Conservation (phyloP, 2,888 invertebrate genomes). For the Calliphora vomitoria region DNA sequence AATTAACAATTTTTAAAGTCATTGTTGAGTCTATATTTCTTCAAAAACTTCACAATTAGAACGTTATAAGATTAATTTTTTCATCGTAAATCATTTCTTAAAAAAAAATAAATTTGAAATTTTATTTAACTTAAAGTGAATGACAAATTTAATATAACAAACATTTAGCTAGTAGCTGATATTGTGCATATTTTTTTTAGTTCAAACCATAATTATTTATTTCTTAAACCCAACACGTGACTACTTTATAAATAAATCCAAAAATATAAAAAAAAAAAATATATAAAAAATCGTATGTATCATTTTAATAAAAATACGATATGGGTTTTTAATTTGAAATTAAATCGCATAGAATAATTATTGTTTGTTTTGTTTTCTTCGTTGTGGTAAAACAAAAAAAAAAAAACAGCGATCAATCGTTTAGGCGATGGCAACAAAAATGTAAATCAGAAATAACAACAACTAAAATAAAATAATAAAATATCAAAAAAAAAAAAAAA, state of each 20-base stretch:
- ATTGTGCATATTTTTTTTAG: too few relatives aligned
- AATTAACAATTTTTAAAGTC: too few relatives aligned
- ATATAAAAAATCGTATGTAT: neutral
- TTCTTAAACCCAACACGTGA: slow-evolving; percentile 3
- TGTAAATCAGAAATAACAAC: neutral
- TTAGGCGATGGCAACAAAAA: too few relatives aligned
- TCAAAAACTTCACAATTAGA: too few relatives aligned
- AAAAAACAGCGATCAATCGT: neutral
- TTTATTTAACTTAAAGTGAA: too few relatives aligned
- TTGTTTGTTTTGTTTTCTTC: neutral
- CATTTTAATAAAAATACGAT: neutral
- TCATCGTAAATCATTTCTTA: too few relatives aligned
- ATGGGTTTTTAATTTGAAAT: slow-evolving; percentile 2
- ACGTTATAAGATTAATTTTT: too few relatives aligned
- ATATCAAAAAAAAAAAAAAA: neutral
- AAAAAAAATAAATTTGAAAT: too few relatives aligned
- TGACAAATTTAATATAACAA: too few relatives aligned
- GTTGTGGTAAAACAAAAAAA: slow-evolving; percentile 5
- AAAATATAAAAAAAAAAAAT: neutral
- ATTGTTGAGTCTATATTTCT: too few relatives aligned
- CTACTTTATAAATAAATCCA: neutral
- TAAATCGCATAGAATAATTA: slow-evolving; percentile 4
- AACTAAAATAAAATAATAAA: neutral
- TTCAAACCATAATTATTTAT: too few relatives aligned
- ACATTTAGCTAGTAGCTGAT: too few relatives aligned